These are phyloP conservation scores for Corythornis madagascariensis DNA, from an alignment of 2,113 vertebrate genomes.

Conservation along the genomic window DNA sequence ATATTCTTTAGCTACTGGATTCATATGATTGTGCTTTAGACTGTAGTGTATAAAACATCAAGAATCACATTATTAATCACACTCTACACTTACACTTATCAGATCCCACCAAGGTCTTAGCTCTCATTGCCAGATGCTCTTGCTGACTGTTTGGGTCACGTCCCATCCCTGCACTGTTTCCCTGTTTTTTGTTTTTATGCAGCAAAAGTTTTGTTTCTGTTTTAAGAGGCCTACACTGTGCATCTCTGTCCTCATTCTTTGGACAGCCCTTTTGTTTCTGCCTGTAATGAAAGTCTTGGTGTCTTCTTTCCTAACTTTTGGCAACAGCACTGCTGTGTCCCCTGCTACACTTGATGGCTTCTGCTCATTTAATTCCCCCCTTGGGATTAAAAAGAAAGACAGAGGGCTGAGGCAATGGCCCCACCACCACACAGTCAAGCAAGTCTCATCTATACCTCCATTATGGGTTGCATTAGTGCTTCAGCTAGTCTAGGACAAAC, in stretches of 20 bases:
- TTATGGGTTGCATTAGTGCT: not conserved
- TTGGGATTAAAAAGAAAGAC: not conserved
- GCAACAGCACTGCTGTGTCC: not conserved
- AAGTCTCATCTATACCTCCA: not conserved
- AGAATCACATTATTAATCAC: too few species aligned
- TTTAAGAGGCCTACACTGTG: not conserved
- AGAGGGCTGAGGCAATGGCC: not conserved
- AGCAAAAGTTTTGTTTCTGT: not conserved
- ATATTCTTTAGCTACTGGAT: not conserved
- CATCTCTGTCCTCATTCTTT: not conserved
- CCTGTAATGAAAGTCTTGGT: not conserved
- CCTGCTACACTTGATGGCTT: not conserved
- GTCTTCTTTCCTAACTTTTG: not conserved
- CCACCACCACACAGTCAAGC: not conserved
- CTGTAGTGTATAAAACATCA: not conserved
- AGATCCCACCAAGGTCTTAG: not conserved
- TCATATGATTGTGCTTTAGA: not conserved
- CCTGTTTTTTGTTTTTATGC: not conserved
- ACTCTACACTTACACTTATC: not conserved
- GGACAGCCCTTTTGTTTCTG: not conserved
- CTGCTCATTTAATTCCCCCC: not conserved
- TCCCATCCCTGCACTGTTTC: not conserved
- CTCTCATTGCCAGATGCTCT: not conserved
- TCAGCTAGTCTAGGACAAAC: not conserved
- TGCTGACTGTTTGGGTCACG: not conserved